These are phyloP conservation scores for Laodelphax striatellus DNA, from an alignment of 1,140 invertebrate genomes.

Conservation along the genomic window DNA sequence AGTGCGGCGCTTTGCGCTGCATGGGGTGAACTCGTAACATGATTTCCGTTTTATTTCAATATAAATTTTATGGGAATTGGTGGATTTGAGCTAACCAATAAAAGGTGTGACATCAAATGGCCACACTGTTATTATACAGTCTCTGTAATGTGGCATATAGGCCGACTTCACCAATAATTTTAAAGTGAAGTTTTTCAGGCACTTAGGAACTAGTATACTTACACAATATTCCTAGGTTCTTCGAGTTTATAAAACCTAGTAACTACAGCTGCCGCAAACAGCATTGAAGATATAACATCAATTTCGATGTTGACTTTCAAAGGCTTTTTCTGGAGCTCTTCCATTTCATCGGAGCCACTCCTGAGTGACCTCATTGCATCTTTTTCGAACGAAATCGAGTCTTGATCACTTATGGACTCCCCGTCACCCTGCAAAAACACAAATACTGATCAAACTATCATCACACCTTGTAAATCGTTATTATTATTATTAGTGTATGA, in stretches of 20 bases:
- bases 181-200: too few species aligned
- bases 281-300: constrained; percentile 57
- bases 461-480: too few species aligned
- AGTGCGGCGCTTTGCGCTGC: too few species aligned
- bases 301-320: constrained; percentile 48
- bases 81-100: too few species aligned
- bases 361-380: background rate
- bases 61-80: too few species aligned
- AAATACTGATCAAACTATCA: background rate
- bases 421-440: background rate
- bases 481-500: too few species aligned
- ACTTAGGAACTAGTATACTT: constrained; percentile 36
- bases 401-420: background rate
- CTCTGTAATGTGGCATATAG: too few species aligned
- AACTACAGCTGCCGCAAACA: constrained; percentile 56
- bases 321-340: background rate
- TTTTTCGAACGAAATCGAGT: background rate
- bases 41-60: too few species aligned
- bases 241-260: constrained; percentile 75
- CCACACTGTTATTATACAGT: too few species aligned
- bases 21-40: too few species aligned
- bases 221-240: constrained; percentile 81
- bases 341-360: background rate
- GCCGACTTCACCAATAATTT: too few species aligned
- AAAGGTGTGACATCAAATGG: too few species aligned